phyloP scores from a whole-genome alignment of 1,140 invertebrate species.

The Micrasema minimum region DNA sequence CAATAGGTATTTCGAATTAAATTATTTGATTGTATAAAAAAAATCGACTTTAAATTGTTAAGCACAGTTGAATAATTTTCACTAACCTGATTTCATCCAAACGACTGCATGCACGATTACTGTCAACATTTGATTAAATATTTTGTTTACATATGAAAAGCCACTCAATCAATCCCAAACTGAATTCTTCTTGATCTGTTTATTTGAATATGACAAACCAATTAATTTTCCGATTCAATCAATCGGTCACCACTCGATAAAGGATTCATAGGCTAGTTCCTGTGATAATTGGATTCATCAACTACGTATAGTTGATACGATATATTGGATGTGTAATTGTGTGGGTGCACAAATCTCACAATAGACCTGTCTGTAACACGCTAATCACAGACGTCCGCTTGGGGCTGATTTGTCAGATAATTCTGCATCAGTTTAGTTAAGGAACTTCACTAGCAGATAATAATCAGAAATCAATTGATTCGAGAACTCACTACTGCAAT shows the following conservation, averaged over 20 bases:
- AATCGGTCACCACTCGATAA: constrained; percentile 2
- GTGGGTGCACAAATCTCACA: not conserved
- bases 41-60: no score
- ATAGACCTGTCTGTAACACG: constrained; percentile 10
- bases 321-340: not conserved
- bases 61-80: no score
- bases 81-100: no score
- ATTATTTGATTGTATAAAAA: no score
- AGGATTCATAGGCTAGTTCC: constrained; percentile 14
- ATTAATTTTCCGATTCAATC: constrained; percentile 14
- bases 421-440: constrained; percentile 1
- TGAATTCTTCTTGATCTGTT: not conserved
- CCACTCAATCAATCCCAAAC: no score
- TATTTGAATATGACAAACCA: constrained; percentile 6
- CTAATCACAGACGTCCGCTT: not conserved
- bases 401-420: constrained; percentile 5
- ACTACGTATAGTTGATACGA: constrained; percentile 9
- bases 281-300: constrained; percentile 1
- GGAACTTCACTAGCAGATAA: not conserved
- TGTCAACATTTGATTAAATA: no score
- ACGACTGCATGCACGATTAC: no score
- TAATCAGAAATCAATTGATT: not conserved
- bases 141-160: no score
- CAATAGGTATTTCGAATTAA: no score
- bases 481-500: no score